These are phyloP conservation scores for Indicator maculatus DNA, from an alignment of 2,113 vertebrate genomes.

Conservation along the genomic window DNA sequence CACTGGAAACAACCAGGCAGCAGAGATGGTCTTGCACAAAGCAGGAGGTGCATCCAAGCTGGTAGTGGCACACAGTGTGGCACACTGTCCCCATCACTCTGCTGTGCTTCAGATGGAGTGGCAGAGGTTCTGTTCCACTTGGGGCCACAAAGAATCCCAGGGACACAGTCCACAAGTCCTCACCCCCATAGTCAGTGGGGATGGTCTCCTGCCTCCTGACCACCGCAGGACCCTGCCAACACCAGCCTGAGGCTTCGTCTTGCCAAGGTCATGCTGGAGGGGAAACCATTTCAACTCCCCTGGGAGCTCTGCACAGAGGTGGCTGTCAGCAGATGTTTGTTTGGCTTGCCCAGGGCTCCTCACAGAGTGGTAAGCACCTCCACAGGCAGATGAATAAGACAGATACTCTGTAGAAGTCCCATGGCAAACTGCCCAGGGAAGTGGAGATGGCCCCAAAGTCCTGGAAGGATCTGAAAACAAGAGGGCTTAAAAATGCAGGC, in stretches of 20 bases:
- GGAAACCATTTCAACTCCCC: not conserved
- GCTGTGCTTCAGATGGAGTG: rapidly evolving
- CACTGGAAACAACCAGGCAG: not conserved
- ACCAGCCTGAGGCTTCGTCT: not conserved
- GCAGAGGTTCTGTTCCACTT: not conserved
- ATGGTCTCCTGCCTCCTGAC: not conserved
- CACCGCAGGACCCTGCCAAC: not conserved
- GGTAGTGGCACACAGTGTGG: rapidly evolving
- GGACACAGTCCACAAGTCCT: not conserved
- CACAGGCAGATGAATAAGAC: not conserved
- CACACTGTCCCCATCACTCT: too few species aligned
- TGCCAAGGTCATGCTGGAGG: not conserved
- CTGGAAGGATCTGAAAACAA: not conserved
- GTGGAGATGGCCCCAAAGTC: not conserved
- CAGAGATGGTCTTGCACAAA: not conserved
- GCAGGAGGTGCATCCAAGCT: not conserved
- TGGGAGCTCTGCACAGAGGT: not conserved
- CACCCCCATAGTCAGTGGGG: not conserved
- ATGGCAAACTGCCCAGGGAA: not conserved
- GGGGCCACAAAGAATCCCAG: not conserved
- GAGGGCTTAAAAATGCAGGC: not conserved
- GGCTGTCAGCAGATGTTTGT: not conserved
- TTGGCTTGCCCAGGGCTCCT: not conserved
- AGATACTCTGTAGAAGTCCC: not conserved
- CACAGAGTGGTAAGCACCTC: not conserved